Evolutionary conservation across 2,888 invertebrate species (phyloP).

Genomic region (Conops quadrifasciatus): DNA sequence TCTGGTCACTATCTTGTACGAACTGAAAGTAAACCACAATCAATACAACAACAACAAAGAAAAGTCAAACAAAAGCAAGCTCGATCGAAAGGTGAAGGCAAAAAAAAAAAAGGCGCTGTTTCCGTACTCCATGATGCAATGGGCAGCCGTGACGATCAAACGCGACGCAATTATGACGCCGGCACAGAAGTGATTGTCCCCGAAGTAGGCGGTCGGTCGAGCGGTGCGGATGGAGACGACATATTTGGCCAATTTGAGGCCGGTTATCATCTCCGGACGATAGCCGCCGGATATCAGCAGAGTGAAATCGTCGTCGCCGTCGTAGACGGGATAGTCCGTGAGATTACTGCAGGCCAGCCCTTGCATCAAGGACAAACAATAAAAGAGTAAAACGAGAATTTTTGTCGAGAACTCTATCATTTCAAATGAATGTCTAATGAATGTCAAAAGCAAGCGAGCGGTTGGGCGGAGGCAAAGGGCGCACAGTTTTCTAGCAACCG

Average conservation of each 20-base stretch:
- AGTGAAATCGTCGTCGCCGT: constrained; percentile 15
- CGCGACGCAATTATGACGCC: constrained; percentile 44
- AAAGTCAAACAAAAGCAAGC: no score
- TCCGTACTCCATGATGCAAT: constrained; percentile 46
- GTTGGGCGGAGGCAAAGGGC: neutral
- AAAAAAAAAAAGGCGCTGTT: neutral
- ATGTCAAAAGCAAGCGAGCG: neutral
- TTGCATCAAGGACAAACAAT: neutral
- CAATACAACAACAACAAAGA: no score
- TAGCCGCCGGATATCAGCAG: constrained; percentile 35
- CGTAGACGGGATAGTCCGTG: neutral
- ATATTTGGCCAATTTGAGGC: constrained; percentile 31
- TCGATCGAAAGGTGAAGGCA: neutral
- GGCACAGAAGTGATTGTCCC: constrained; percentile 51
- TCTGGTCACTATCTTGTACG: constrained; percentile 37
- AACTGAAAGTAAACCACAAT: constrained; percentile 33
- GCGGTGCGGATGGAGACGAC: constrained; percentile 48
- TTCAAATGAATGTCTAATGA: neutral
- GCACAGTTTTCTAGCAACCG: neutral
- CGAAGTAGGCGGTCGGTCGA: constrained; percentile 43
- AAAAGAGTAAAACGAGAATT: neutral
- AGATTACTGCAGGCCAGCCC: neutral
- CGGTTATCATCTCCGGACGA: constrained; percentile 10
- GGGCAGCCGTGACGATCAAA: constrained; percentile 46
- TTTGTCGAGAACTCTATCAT: neutral